A percentile compares a stretch with the other conserved stretches of the same genome.
phyloP scores from a whole-genome alignment of 1,140 invertebrate genomes.

The Heliconius melpomene region DNA sequence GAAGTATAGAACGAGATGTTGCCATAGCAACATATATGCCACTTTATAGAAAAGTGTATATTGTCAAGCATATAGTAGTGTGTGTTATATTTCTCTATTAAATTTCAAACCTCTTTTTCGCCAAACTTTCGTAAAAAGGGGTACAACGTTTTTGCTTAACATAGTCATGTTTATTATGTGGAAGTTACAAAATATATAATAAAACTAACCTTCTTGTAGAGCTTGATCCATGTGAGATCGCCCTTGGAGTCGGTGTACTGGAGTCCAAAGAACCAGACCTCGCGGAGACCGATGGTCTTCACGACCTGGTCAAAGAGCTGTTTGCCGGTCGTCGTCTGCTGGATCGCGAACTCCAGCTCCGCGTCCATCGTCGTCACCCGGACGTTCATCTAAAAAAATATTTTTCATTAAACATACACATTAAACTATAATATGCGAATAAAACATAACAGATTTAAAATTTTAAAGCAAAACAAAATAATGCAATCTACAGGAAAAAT shows the following conservation, averaged over 20 bases:
- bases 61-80: too few relatives aligned
- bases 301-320: constrained; percentile 99
- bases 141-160: too few relatives aligned
- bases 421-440: not conserved
- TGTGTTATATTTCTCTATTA: too few relatives aligned
- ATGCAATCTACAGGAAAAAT: not conserved
- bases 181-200: not conserved
- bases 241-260: constrained; percentile 99
- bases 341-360: constrained; percentile 99
- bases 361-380: constrained; percentile 99
- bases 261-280: constrained; percentile 99
- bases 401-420: not conserved
- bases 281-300: constrained; percentile 98
- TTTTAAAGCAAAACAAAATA: not conserved
- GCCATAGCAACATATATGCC: too few relatives aligned
- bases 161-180: not conserved
- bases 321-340: constrained; percentile 99
- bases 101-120: too few relatives aligned
- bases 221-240: constrained; percentile 98
- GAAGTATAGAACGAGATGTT: too few relatives aligned
- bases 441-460: not conserved
- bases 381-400: constrained; percentile 92
- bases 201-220: constrained; percentile 97
- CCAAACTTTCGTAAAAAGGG: too few relatives aligned
- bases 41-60: too few relatives aligned